phyloP scores from a whole-genome alignment of 2,888 invertebrate species.

The Anaspis maculata region DNA sequence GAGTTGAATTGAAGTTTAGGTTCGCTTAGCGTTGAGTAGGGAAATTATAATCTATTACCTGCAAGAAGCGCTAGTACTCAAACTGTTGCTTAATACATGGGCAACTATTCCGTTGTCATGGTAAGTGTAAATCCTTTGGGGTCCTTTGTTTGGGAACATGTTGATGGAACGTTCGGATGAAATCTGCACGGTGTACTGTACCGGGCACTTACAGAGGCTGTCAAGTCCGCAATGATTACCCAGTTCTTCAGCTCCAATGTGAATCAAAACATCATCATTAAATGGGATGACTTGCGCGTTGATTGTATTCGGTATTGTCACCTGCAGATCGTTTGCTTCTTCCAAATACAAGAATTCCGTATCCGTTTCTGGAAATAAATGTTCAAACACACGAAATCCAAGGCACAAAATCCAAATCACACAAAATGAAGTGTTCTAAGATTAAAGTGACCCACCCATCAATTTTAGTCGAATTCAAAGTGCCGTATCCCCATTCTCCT shows the following conservation, averaged over 20 bases:
- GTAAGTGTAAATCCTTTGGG: slow-evolving; percentile 34
- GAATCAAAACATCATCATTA: slow-evolving; percentile 26
- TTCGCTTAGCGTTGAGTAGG: too few relatives aligned
- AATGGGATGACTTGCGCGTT: slow-evolving; percentile 22
- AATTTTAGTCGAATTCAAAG: not conserved
- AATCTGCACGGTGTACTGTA: slow-evolving; percentile 32
- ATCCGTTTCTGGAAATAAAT: slow-evolving; percentile 25
- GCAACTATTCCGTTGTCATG: slow-evolving; percentile 26
- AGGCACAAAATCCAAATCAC: too few relatives aligned
- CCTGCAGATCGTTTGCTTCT: slow-evolving; percentile 29
- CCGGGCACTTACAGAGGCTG: slow-evolving; percentile 29
- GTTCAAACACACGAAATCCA: too few relatives aligned
- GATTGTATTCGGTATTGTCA: slow-evolving; percentile 25
- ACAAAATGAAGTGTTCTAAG: not conserved
- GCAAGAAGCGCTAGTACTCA: slow-evolving; percentile 29
- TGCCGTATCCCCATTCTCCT: not conserved
- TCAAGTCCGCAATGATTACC: slow-evolving; percentile 30
- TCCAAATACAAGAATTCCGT: slow-evolving; percentile 35
- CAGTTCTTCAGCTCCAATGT: slow-evolving; percentile 26
- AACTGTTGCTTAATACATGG: slow-evolving; percentile 32
- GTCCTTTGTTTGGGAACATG: slow-evolving; percentile 25
- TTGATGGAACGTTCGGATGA: slow-evolving; percentile 28
- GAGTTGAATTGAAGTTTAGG: too few relatives aligned
- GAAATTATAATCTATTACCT: slow-evolving; percentile 19
- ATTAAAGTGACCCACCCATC: not conserved